Base-by-base conservation (phyloP, 1,140 invertebrate species). In the Drosophila trapezifrons region DNA sequence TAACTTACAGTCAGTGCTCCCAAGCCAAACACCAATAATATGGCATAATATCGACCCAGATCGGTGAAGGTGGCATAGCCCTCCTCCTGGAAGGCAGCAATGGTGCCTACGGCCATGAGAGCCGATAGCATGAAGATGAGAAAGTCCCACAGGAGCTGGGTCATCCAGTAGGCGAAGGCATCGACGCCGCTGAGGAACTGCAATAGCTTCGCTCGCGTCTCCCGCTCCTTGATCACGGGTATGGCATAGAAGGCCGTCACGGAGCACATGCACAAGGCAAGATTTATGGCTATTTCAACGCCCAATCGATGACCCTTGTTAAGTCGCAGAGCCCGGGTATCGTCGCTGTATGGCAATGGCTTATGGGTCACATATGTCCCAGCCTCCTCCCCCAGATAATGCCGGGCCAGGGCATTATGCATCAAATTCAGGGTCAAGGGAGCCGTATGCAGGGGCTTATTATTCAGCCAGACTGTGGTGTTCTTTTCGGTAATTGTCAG, bases 181-280 rank as follows among this genome's bases (percentile, higher is more conserved):
- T 95, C 94, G 0, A 96, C 95, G 1, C 97, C 97, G 42, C 96
- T 96, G 8, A 97, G 95, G 81, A 96, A 93, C 57, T 94, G 94
- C 3, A 93, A 91, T 0, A 94, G 83, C 73, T 94, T 94, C 20
- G 94, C 93, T 1, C 93, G 92, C 27, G 92, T 93, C 49, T 90
- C 91, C 29, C 93, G 92, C 79, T 94, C 94, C 90, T 93, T 85
- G 38, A 92, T 91, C 13, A 83, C 35, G 79, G 96, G 96, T 0
- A 97, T 91, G 1, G 96, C 93, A 79, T 96, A 95, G 74, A 96
- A 96, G 0, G 96, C 94, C 0, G 95, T 95, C 1, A 97, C 94
- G 73, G 97, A 95, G 7, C 94, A 93, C 94, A 95, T 94, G 76
- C 94, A 93, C 71, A 95, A 94, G 51, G 93, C 93, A 8, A 95